These are phyloP conservation scores for Latrodectus geometricus DNA, from an alignment of 1,140 invertebrate species.

Conservation along the genomic window DNA sequence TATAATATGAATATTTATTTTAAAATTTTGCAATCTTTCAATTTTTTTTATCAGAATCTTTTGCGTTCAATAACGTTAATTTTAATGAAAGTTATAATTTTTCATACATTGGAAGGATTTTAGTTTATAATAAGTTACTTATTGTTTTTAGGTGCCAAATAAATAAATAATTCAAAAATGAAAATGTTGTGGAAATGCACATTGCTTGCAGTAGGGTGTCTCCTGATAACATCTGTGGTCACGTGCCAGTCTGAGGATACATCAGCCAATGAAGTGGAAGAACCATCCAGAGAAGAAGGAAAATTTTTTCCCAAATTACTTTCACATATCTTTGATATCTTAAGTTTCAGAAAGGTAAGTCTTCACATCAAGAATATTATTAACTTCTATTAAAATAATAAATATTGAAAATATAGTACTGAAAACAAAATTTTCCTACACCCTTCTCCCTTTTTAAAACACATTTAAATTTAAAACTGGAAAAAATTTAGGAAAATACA, in stretches of 20 bases:
- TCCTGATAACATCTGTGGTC: neutral
- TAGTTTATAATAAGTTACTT: neutral
- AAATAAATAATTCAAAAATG: neutral
- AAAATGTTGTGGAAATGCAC: constrained; percentile 5
- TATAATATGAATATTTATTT: too few species aligned
- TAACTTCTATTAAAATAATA: too few species aligned
- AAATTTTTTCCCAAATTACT: constrained; percentile 57
- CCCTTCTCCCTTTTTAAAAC: too few species aligned
- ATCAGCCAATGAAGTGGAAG: constrained; percentile 4
- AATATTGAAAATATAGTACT: too few species aligned
- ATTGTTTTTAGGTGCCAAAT: too few species aligned
- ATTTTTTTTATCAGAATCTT: too few species aligned
- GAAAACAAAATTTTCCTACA: too few species aligned
- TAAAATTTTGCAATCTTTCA: too few species aligned
- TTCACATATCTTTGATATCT: constrained; percentile 59
- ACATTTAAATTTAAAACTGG: too few species aligned
- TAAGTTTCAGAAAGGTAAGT: constrained; percentile 60
- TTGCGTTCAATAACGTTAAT: too few species aligned
- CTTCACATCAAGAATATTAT: neutral
- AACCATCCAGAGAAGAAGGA: constrained; percentile 37
- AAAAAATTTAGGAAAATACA: too few species aligned
- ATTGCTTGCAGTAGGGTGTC: neutral
- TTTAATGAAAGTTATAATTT: neutral
- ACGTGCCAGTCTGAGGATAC: neutral
- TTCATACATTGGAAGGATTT: neutral